Percentiles rank a stretch among this genome's conserved stretches.
Conservation (phyloP, 1,140 invertebrate species). For the Sarcophaga bullata region DNA sequence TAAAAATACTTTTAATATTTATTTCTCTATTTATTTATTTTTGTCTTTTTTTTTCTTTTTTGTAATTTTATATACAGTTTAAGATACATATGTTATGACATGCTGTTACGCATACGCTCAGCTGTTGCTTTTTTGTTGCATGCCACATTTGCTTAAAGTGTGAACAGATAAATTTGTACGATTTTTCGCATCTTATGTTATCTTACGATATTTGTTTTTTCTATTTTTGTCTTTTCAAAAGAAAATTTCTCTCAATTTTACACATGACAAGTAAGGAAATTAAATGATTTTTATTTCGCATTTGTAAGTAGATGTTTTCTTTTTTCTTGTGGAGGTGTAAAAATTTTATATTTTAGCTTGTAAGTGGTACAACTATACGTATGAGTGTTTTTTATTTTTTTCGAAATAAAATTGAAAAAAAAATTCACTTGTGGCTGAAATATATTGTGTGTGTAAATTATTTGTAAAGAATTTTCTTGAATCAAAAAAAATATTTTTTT, state of each 20-base stretch:
- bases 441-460: no score
- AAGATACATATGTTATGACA: not conserved
- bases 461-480: no score
- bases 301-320: not conserved
- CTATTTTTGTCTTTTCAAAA: no score
- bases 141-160: constrained; percentile 2
- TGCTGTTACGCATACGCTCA: constrained; percentile 25
- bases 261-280: constrained; percentile 3
- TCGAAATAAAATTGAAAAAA: no score
- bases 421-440: no score
- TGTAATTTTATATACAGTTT: not conserved
- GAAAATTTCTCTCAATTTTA: not conserved
- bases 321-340: not conserved
- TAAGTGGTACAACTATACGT: not conserved
- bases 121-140: not conserved
- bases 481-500: no score
- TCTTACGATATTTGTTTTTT: no score
- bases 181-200: no score
- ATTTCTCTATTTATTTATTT: not conserved
- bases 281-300: not conserved
- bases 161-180: not conserved
- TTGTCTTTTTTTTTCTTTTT: not conserved
- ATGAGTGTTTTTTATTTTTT: not conserved
- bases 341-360: not conserved
- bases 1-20: no score